These are phyloP conservation scores for Camponotus pennsylvanicus DNA, from an alignment of 1,140 invertebrate genomes.

Conservation along the genomic window DNA sequence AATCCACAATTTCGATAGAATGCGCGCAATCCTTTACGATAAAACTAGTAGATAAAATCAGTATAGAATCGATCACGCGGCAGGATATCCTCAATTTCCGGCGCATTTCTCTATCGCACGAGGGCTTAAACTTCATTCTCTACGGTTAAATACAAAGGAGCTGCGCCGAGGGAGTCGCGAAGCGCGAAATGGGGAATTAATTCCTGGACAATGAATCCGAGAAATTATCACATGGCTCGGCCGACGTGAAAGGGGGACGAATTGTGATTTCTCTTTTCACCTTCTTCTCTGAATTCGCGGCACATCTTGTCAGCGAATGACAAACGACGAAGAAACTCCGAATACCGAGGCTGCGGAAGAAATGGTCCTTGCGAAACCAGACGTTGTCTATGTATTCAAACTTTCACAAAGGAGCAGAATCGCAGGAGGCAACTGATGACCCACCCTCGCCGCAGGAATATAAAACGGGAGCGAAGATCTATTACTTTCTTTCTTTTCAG, in stretches of 20 bases:
- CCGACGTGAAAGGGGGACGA: constrained; percentile 23
- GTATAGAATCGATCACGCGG: background rate
- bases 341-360: constrained; percentile 22
- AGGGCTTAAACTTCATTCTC: constrained; percentile 39
- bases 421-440: constrained; percentile 49
- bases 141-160: constrained; percentile 57
- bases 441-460: constrained; percentile 20
- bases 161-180: constrained; percentile 18
- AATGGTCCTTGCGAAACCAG: constrained; percentile 24
- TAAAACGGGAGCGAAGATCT: constrained; percentile 40
- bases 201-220: constrained; percentile 69
- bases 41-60: background rate
- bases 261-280: constrained; percentile 51
- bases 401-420: constrained; percentile 54
- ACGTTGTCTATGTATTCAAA: constrained; percentile 64
- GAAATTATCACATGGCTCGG: constrained; percentile 61
- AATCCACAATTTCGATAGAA: background rate
- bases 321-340: background rate
- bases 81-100: constrained; percentile 60
- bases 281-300: constrained; percentile 9
- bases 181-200: constrained; percentile 71
- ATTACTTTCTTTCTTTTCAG: constrained; percentile 43
- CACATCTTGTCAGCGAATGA: background rate
- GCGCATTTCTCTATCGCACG: constrained; percentile 51
- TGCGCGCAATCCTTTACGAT: too few species aligned